Conservation (phyloP, 2,888 invertebrate species). For the Lobophora halterata region DNA sequence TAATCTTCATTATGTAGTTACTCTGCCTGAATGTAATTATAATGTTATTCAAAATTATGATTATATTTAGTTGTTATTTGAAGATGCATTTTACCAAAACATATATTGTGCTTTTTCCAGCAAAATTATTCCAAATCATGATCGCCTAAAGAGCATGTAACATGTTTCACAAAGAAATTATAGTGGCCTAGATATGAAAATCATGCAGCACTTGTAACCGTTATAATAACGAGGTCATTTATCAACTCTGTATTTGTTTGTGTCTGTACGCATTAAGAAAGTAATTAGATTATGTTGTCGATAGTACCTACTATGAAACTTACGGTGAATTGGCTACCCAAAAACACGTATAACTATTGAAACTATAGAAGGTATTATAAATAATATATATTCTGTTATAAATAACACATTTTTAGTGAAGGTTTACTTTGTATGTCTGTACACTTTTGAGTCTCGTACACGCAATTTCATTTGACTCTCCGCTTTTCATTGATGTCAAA, state of each 20-base stretch:
- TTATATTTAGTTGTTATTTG: constrained; percentile 19
- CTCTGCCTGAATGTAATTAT: constrained; percentile 54
- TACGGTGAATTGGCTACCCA: background rate
- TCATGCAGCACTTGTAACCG: constrained; percentile 73
- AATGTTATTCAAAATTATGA: constrained; percentile 39
- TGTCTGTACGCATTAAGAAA: constrained; percentile 57
- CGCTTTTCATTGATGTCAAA: too few relatives aligned
- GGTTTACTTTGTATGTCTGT: too few relatives aligned
- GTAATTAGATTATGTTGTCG: constrained; percentile 28
- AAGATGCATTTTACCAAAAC: constrained; percentile 15
- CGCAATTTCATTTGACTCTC: too few relatives aligned
- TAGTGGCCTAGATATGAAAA: constrained; percentile 74
- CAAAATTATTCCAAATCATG: constrained; percentile 53
- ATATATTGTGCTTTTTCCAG: constrained; percentile 23
- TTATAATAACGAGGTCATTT: constrained; percentile 78
- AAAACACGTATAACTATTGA: too few relatives aligned
- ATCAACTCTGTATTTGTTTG: constrained; percentile 74
- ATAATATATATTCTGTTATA: too few relatives aligned
- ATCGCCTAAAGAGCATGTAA: constrained; percentile 61
- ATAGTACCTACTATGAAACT: background rate
- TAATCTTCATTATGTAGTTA: constrained; percentile 41
- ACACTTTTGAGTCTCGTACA: too few relatives aligned
- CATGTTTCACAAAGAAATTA: constrained; percentile 67
- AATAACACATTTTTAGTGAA: too few relatives aligned
- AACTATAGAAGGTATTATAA: too few relatives aligned